Evolutionary conservation across 2,888 invertebrate genomes (phyloP), one percentile per base, ranked within the genome.

Genomic region (Scaptomyza caliginosa): DNA sequence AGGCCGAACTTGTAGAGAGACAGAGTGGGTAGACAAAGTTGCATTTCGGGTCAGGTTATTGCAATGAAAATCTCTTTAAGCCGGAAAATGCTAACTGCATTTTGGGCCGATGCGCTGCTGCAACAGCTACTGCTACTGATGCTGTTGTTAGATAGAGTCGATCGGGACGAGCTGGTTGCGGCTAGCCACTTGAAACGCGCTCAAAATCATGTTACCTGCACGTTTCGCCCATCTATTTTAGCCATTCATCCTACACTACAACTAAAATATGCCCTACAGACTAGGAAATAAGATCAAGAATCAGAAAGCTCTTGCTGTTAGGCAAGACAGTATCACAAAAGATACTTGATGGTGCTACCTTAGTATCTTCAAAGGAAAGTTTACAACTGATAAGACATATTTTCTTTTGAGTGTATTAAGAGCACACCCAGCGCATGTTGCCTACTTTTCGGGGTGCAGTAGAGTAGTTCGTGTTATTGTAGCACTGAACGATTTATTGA

Each of bases 1-100:
- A 58, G 76, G 34, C 39, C 17, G 30, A 49, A 38, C 54, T 51
- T 28, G 11, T n/a, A 67, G 19, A 40, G 51, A 28, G 26, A 34
- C 40, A 60, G 46, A 38, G 48, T n/a, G 32, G 32, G 16, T 16
- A n/a, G 46, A 67, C 50, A 56, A 57, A 64, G 83, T 49, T 73
- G 70, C 73, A 79, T 67, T 76, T 76, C 51, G 39, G 67, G 74
- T 65, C 59, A 66, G 86, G 86, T 78, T 80, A 80, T 82, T 85
- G 70, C 86, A 79, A 86, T 81, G 80, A 86, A 81, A 81, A 81
- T 83, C 86, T 80, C 86, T 86, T 81, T 81, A 81, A 81, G 86
- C 80, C 63, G 65, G 62, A 62, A 83, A 79, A 85, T 78, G 66
- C 83, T 67, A 83, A 79, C 74, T 86, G 80, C 80, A 80, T 83